A percentile compares a stretch with the other conserved stretches of the same genome.
Evolutionary conservation across 2,888 invertebrate genomes (phyloP).

Genomic region (Drosophila setosimentum): DNA sequence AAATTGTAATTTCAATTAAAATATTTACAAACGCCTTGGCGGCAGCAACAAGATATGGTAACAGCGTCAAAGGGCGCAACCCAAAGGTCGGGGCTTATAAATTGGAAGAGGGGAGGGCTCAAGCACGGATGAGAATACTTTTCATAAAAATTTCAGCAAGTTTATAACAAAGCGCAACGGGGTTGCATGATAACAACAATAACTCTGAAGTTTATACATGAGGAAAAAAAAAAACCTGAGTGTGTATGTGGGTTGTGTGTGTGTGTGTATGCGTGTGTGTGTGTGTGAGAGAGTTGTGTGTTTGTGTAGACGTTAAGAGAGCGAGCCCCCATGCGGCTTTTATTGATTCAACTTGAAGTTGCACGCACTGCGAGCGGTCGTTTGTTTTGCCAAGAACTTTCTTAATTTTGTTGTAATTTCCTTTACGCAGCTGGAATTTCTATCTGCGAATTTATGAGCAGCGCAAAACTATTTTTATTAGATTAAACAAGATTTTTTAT

Average conservation of each 20-base stretch:
- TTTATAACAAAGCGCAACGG: conserved; percentile 68
- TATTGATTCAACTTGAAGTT: conserved; percentile 80
- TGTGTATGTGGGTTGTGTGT: background rate
- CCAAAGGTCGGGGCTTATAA: conserved; percentile 22
- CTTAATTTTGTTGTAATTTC: conserved; percentile 81
- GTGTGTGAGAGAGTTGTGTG: conserved; percentile 9
- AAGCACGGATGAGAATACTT: conserved; percentile 49
- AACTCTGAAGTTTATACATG: conserved; percentile 43
- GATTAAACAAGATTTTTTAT: conserved; percentile 62
- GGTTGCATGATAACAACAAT: conserved; percentile 65
- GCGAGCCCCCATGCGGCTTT: conserved; percentile 68
- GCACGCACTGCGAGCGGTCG: conserved; percentile 66
- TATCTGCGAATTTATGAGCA: conserved; percentile 79
- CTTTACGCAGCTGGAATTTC: conserved; percentile 79
- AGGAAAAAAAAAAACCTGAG: conserved; percentile 12
- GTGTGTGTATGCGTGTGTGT: conserved; percentile 12
- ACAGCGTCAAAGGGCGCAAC: conserved; percentile 60
- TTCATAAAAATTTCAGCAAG: conserved; percentile 64
- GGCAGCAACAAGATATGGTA: conserved; percentile 52
- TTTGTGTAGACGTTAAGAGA: conserved; percentile 14
- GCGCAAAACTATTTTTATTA: conserved; percentile 77
- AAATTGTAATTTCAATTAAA: conserved; percentile 79
- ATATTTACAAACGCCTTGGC: conserved; percentile 64
- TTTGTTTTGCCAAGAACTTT: conserved; percentile 63
- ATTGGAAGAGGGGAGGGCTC: conserved; percentile 7